Percentiles rank a stretch among this genome's conserved stretches.
Conservation (phyloP, 2,797 vertebrate species). For the Falco columbarius region DNA sequence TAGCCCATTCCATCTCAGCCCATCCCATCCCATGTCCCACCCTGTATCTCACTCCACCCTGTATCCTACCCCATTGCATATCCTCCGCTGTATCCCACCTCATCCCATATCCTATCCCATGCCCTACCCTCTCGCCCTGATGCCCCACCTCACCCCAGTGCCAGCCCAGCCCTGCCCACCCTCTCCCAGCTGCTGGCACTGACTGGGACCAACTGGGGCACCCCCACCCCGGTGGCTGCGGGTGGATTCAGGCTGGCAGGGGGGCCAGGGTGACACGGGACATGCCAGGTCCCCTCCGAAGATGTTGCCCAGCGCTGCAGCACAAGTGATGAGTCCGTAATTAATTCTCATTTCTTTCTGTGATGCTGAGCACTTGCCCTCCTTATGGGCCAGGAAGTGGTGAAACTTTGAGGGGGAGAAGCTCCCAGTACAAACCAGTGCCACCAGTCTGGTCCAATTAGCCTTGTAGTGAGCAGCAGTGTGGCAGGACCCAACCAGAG, state of each 20-base stretch:
- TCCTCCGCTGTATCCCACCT: no score
- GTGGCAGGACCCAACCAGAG: accelerated
- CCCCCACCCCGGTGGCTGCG: accelerated
- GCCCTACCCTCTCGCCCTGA: accelerated
- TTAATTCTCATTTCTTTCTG: not conserved
- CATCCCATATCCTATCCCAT: not conserved
- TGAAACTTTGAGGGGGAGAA: not conserved
- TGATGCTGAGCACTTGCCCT: accelerated
- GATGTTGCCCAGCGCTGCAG: not conserved
- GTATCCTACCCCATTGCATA: no score
- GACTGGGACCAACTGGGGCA: not conserved
- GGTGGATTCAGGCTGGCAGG: not conserved
- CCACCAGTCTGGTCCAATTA: not conserved
- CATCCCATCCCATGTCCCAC: not conserved
- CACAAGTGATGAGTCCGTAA: not conserved
- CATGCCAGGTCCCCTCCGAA: accelerated
- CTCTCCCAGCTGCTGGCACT: not conserved
- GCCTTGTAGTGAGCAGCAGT: accelerated
- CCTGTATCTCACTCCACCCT: not conserved
- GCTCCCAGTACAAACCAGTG: not conserved
- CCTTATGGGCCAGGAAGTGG: accelerated
- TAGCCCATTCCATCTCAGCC: not conserved
- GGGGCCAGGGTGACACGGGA: accelerated
- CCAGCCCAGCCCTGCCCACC: not conserved
- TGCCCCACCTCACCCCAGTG: not conserved